phyloP scores from a whole-genome alignment of 1,140 invertebrate species.

The Drosophila jambulina region DNA sequence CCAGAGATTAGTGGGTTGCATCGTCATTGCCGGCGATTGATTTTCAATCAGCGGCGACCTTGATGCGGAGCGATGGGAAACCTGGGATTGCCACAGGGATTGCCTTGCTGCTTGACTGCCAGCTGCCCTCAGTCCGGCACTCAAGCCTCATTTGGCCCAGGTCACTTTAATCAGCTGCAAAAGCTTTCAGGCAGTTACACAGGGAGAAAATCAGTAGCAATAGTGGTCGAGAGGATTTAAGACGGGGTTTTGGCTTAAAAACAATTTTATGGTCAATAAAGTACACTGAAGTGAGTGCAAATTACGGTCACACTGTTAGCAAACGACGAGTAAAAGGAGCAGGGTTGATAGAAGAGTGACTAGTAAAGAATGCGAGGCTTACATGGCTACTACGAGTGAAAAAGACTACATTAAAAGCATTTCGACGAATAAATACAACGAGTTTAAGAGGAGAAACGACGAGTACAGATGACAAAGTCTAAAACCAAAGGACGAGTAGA shows the following conservation, averaged over 20 bases:
- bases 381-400: too few species aligned
- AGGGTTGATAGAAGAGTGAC: too few species aligned
- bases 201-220: not conserved
- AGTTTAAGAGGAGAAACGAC: too few species aligned
- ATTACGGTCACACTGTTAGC: too few species aligned
- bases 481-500: too few species aligned
- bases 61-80: constrained; percentile 37
- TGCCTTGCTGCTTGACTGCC: constrained; percentile 40
- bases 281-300: too few species aligned
- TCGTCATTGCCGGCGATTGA: constrained; percentile 65
- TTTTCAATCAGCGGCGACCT: constrained; percentile 72
- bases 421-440: too few species aligned
- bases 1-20: constrained; percentile 59
- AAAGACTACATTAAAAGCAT: too few species aligned
- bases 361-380: too few species aligned
- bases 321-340: too few species aligned
- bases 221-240: not conserved
- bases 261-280: not conserved
- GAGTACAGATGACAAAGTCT: too few species aligned
- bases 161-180: constrained; percentile 48
- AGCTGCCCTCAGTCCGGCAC: constrained; percentile 14
- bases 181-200: constrained; percentile 37
- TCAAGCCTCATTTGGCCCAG: constrained; percentile 61
- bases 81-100: constrained; percentile 24
- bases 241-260: not conserved